Base-by-base conservation (phyloP, 2,888 invertebrate species). In the Acrobasis repandana region DNA sequence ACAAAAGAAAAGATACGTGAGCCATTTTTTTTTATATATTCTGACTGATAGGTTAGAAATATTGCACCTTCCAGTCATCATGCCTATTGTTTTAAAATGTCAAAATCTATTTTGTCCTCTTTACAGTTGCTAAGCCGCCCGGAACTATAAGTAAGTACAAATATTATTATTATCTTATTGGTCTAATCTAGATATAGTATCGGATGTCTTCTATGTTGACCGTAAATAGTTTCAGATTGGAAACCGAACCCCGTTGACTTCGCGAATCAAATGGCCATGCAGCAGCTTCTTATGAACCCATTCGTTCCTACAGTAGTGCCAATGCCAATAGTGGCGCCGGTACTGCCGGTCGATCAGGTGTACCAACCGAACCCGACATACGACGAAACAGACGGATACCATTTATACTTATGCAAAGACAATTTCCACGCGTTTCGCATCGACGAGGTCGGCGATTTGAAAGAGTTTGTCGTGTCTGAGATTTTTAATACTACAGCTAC, bases 381-480 rank as follows among this genome's bases (percentile, higher is more conserved):
- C 18, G 57, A 67, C n/a, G 57, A 65, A 4, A 16, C 48, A 3
- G 72, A 73, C 0, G 73, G 69, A 3, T 74, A 73, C 64, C 77
- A 74, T 58, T 72, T 90, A 33, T 90, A 83, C 63, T 72, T 92
- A 52, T 90, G 89, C 69, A 87, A 86, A 67, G 87, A 88, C 60
- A 83, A 90, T 70, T 88, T 87, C 68, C 80, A 84, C 59, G 74
- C 77, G 9, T 85, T 87, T 67, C 70, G 75, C 2, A 68, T 70
- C 0, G 56, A 63, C 8, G 84, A 92, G 70, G 81, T 82, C 0
- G 74, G 78, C 0, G 67, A 70, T 18, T 65, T 92, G 10, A 86
- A 83, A 65, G 69, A 79, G 14, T 90, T 80, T 62, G 68, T 92
- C 5, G 74, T 90, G 10, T 56, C 77, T 2, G 68, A 86, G 69